Evolutionary conservation across 2,888 invertebrate species (phyloP), one percentile per base, ranked within the genome.

Genomic region (Pteria penguin): DNA sequence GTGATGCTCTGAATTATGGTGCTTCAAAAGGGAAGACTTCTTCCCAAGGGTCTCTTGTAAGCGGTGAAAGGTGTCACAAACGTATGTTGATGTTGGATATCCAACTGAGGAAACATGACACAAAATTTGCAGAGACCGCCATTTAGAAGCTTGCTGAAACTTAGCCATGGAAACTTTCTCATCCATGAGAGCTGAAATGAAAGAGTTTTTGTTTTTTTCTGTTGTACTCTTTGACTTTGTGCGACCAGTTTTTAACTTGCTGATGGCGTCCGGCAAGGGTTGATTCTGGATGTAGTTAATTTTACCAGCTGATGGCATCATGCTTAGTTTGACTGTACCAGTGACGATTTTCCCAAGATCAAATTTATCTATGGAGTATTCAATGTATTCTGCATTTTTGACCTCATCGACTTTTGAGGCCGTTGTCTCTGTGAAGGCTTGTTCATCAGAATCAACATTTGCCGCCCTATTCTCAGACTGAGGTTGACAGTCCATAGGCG

Each of bases 81-180:
- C 31, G 61, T 61, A 31, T 61, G 3, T 61, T 61, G 32, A 29
- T 61, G 61, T 31, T 29, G 61, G 31, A 61, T 22, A 61, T 61
- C 31, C 31, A 18, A 61, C 18, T 29, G 31, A 61, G 31, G 31
- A 3, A 61, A 61, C 18, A 61, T 27, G 31, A 61, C 61, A 61
- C 61, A 61, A 31, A 29, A 3, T 14, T 36, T 36, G 45, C 31
- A 61, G 11, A 61, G 61, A 29, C 31, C 61, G 1, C 31, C 61
- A 61, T 27, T 61, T 61, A 61, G 31, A 26, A 61, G 61, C 31
- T 61, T 61, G 61, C 61, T 32, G 61, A 61, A 61, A 31, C 14
- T 29, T 29, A 61, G 31, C 61, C 61, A 61, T 31, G 61, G 1
- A 61, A 29, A 61, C 18, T 27, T 27, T 29, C 4, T 31, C 61